Conservation (phyloP, 2,797 vertebrate genomes). For the Kryptolebias ocellatus region DNA sequence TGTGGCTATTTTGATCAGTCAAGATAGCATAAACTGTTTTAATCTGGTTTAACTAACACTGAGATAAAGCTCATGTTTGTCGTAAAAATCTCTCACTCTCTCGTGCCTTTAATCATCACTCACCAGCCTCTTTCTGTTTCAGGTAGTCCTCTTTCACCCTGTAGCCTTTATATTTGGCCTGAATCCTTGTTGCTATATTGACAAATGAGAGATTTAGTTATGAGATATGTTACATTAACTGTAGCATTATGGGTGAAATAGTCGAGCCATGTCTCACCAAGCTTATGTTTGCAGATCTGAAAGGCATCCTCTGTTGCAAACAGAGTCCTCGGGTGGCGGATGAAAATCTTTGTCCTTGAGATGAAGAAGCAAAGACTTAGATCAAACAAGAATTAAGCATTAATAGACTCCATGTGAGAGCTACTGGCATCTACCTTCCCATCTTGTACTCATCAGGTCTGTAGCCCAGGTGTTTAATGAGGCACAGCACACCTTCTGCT, state of each 20-base stretch:
- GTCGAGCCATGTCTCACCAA: constrained; percentile 80
- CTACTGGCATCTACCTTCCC: constrained; percentile 82
- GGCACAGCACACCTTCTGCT: constrained; percentile 86
- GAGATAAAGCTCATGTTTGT: background rate
- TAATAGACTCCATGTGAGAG: background rate
- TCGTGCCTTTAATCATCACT: background rate
- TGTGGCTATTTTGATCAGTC: constrained; percentile 81
- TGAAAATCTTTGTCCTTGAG: constrained; percentile 95
- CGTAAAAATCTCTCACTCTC: background rate
- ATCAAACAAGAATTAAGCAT: background rate
- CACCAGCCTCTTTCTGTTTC: constrained; percentile 89
- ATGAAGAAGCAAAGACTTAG: constrained; percentile 5
- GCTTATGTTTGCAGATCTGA: constrained; percentile 90
- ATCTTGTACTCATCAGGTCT: constrained; percentile 92
- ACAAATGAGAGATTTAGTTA: background rate
- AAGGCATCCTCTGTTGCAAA: constrained; percentile 97
- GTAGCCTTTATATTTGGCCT: constrained; percentile 93
- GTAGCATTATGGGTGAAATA: background rate
- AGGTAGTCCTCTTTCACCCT: constrained; percentile 82
- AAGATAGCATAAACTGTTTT: background rate
- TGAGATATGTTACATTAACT: background rate
- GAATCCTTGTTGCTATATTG: constrained; percentile 88
- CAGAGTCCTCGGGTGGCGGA: constrained; percentile 92
- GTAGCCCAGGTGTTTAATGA: constrained; percentile 92
- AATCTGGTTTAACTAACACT: background rate